Evolutionary conservation across 2,113 vertebrate genomes (phyloP), one percentile per base, ranked within the genome.

Genomic region (Typhlomys cinereus): DNA sequence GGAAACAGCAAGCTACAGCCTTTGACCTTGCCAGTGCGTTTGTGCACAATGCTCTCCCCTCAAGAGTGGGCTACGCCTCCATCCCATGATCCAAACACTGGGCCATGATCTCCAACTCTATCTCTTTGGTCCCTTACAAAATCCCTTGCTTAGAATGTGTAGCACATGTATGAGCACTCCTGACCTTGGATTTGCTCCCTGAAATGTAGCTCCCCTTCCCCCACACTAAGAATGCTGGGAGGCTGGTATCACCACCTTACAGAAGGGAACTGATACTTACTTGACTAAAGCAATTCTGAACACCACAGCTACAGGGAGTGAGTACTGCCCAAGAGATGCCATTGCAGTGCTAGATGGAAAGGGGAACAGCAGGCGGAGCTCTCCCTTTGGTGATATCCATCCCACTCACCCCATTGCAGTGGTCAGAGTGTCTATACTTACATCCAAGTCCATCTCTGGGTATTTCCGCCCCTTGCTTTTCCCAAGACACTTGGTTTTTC

Each of bases 401-500:
- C 10, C 66, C 6, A 20, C 31, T 11, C 7, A 12, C 7, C 54
- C 36, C 27, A 64, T 74, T 12, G 46, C 54, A 18, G 2, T 0
- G 4, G 85, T 36, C 10, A 5, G 41, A 3, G 14, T 2, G 14
- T 41, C 92, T 50, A n/a, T 95, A 98, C 98, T 95, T 98, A 99
- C 99, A 98, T 99, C 99, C 0, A 98, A 96, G 97, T 99, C 98
- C 99, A 99, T 99, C 96, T 99, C 99, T 0, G 99, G 98, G 95
- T 99, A 99, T 94, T 98, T 98, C 94, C 99, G 98, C 79, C 99
- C 99, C 98, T 99, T 99, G 98, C 99, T 99, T 97, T 99, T 99
- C 59, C 99, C 99, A 97, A 99, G 97, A 98, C 99, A 99, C 97
- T 99, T 99, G 0, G 98, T 99, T 97, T 99, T 99, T 50, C 99